Evolutionary conservation across 2,113 vertebrate species (phyloP).

Genomic region (Pristiophorus japonicus): DNA sequence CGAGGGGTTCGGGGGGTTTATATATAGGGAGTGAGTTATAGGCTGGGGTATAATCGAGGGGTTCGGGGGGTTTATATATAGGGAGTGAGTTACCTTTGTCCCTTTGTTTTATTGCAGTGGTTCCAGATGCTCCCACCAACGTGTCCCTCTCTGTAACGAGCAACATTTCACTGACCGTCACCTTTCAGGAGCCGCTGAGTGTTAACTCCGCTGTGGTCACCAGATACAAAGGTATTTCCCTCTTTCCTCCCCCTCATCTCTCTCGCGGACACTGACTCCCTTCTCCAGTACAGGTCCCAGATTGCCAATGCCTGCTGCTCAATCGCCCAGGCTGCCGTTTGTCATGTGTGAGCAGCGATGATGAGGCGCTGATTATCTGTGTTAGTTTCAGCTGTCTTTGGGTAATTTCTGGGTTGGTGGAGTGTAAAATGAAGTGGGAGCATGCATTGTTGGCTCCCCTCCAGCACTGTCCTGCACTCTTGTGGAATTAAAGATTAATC

Average conservation of each 20-base stretch:
- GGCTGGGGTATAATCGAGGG: constrained; percentile 33
- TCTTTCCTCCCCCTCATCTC: background rate
- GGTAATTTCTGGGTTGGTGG: no score
- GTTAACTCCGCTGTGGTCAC: constrained; percentile 87
- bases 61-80: constrained; percentile 52
- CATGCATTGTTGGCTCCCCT: background rate
- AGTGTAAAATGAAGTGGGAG: no score
- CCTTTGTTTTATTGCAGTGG: constrained; percentile 64
- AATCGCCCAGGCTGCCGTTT: no score
- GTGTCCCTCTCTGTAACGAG: constrained; percentile 82
- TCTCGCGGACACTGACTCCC: no score
- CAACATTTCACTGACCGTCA: constrained; percentile 80
- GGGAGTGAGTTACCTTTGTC: constrained; percentile 49
- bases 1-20: background rate
- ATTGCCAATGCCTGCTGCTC: no score
- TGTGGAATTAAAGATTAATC: background rate
- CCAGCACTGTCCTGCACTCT: background rate
- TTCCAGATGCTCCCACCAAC: constrained; percentile 77
- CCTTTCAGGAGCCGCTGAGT: constrained; percentile 86
- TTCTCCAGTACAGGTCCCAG: background rate
- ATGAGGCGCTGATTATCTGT: background rate
- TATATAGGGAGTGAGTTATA: background rate
- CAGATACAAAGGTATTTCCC: constrained; percentile 80
- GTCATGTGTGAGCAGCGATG: background rate
- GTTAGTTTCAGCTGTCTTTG: constrained; percentile 33